Percentiles rank a stretch among this genome's conserved stretches.
phyloP scores from a whole-genome alignment of 2,797 vertebrate genomes.

The Tamandua tetradactyla region DNA sequence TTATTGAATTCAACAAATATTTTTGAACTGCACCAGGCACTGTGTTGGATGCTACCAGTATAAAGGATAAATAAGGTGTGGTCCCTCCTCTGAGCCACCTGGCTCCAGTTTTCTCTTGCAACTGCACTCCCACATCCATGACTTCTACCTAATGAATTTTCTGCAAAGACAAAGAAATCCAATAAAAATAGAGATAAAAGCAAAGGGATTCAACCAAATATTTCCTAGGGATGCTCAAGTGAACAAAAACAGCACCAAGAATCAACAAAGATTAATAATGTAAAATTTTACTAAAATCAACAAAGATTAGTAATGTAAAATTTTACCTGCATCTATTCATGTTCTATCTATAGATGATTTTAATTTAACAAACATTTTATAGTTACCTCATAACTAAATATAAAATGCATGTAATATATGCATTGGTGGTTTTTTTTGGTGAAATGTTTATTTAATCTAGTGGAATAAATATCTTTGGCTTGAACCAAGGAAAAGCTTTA shows the following conservation, averaged over 20 bases:
- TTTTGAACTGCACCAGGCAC: neutral
- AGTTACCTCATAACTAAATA: neutral
- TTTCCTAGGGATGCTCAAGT: neutral
- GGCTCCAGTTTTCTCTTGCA: neutral
- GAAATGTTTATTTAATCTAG: neutral
- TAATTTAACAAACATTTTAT: neutral
- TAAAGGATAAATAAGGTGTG: neutral
- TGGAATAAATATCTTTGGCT: neutral
- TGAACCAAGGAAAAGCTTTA: neutral
- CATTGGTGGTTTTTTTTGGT: neutral
- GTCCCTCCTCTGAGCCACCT: neutral
- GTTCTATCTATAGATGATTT: neutral
- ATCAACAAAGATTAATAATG: neutral
- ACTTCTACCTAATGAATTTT: neutral
- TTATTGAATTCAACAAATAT: constrained; percentile 20
- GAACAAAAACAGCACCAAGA: constrained; percentile 1
- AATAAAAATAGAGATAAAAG: constrained; percentile 11
- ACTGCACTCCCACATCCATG: neutral
- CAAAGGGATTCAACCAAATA: constrained; percentile 53
- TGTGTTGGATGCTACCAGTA: neutral
- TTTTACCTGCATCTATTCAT: no score
- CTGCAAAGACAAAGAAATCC: constrained; percentile 6
- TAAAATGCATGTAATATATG: neutral
- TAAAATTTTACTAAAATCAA: neutral
- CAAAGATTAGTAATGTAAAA: neutral